Evolutionary conservation across 2,797 vertebrate species (phyloP).

Genomic region (Lates japonicus): DNA sequence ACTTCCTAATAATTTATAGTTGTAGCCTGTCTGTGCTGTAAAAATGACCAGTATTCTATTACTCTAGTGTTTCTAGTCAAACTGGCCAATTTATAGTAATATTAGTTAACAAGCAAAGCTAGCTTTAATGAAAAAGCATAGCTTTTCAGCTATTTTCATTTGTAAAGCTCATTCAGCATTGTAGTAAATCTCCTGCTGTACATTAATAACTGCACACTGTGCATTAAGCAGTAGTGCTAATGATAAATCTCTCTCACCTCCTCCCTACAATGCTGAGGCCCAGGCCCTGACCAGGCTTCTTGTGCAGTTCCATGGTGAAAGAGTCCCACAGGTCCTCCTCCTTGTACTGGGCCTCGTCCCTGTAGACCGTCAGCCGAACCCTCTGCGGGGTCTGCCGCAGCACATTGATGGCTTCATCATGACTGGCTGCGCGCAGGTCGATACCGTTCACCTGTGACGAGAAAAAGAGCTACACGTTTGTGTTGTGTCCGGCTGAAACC

Average conservation of each 20-base stretch:
- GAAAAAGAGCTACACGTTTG: background rate
- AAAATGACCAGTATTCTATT: background rate
- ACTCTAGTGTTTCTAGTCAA: background rate
- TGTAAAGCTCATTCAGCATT: background rate
- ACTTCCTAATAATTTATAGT: background rate
- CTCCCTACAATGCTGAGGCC: constrained; percentile 98
- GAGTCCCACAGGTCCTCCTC: constrained; percentile 97
- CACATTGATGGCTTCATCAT: constrained; percentile 98
- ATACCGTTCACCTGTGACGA: constrained; percentile 92
- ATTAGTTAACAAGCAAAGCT: background rate
- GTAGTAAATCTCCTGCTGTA: background rate
- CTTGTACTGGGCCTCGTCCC: constrained; percentile 96
- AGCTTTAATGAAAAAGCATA: background rate
- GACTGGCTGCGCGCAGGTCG: constrained; percentile 93
- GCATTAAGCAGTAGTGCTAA: background rate
- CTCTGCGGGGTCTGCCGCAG: constrained; percentile 95
- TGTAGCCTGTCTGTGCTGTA: background rate
- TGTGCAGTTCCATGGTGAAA: constrained; percentile 92
- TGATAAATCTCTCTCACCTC: constrained; percentile 83
- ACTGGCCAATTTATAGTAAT: background rate
- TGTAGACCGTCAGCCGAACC: constrained; percentile 92
- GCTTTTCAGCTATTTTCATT: background rate
- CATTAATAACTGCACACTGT: background rate
- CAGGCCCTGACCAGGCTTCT: constrained; percentile 92
- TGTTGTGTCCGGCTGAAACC: background rate